Base-by-base conservation (phyloP, 2,888 invertebrate genomes). In the Cheilosia urbana region DNA sequence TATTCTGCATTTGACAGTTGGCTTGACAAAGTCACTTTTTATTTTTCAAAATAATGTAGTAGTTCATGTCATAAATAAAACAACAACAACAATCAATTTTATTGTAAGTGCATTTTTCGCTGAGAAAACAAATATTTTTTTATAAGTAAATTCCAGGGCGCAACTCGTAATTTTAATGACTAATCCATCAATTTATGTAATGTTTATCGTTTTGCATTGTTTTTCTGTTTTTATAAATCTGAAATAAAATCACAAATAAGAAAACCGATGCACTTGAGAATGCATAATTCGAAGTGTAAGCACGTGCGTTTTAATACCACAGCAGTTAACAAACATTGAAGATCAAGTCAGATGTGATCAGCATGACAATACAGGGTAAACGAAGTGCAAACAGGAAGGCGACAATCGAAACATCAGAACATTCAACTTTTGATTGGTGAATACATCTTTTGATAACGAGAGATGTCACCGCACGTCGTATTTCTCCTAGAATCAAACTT, bases 341-440 rank as follows among this genome's bases (percentile, higher is more conserved):
- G 49, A 66, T 42, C 27, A 66, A 66, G n/a, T 37, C 49, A 58
- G 21, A 58, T 58, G 76, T 76, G 76, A 58, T 15, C 49, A 40
- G 76, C 27, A 76, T 76, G 11, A 11, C 11, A 76, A 66, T 58
- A 7, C 13, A 47, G 27, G 57, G 57, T 65, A 58, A 57, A 37
- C 27, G 15, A 55, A 75, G 40, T 30, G 34, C 40, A 21, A 30
- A 27, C 13, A 30, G 40, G 72, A 27, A 69, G 47, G 30, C 17
- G n/a, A 66, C 37, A 51, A 24, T 3, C n/a, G 21, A 6, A 13
- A 37, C 37, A 13, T 37, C 37, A 72, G 60, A 49, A 60, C 49
- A 1, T 49, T 72, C 24, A 60, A 58, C 71, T 60, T 47, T 4
- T 30, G 3, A 40, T 51, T 30, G 19, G 15, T 19, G 13, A 24